phyloP scores from a whole-genome alignment of 1,140 invertebrate genomes.

The Drosophila santomea region DNA sequence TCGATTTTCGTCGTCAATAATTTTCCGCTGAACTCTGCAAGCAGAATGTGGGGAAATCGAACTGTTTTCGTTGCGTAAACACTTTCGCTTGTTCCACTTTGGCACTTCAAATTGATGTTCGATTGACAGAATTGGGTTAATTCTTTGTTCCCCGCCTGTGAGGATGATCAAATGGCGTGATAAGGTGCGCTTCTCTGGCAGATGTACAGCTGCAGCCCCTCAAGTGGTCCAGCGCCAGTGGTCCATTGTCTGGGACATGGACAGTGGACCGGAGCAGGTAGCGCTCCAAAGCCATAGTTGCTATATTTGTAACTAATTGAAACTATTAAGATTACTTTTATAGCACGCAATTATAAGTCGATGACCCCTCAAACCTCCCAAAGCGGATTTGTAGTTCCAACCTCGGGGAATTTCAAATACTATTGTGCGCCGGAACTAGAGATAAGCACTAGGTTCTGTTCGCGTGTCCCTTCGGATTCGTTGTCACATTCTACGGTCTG shows the following conservation, averaged over 20 bases:
- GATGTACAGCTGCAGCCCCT: constrained; percentile 38
- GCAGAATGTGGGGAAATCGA: constrained; percentile 3
- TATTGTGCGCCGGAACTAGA: constrained; percentile 19
- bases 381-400: constrained; percentile 23
- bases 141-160: constrained; percentile 60
- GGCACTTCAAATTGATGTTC: constrained; percentile 48
- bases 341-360: neutral
- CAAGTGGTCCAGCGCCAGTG: neutral
- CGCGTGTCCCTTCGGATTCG: constrained; percentile 32
- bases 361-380: neutral
- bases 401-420: constrained; percentile 18
- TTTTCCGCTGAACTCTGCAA: constrained; percentile 35
- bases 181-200: constrained; percentile 44
- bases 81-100: constrained; percentile 55
- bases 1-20: constrained; percentile 21
- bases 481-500: constrained; percentile 13
- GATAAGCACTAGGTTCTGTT: constrained; percentile 27
- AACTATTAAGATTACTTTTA: constrained; percentile 6
- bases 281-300: neutral
- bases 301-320: neutral
- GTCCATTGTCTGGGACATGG: constrained; percentile 34
- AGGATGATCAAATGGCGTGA: constrained; percentile 60
- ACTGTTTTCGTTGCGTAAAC: constrained; percentile 38
- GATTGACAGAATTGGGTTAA: constrained; percentile 72
- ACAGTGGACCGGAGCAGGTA: constrained; percentile 33